phyloP scores from a whole-genome alignment of 2,113 vertebrate genomes.

The Hymenochirus boettgeri region DNA sequence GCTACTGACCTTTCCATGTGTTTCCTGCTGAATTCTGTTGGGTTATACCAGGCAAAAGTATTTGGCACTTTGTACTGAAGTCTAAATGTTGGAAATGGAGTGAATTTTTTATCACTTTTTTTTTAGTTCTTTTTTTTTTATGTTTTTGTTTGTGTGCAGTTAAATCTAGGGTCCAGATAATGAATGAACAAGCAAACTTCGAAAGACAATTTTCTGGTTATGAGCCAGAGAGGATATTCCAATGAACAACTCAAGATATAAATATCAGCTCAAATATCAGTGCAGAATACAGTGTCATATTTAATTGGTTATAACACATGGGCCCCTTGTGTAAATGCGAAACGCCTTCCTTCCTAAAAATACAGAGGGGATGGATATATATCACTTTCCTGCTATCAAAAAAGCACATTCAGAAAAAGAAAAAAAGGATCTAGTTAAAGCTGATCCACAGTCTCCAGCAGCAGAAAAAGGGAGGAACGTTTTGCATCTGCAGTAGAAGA shows the following conservation, averaged over 20 bases:
- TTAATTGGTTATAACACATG: not conserved
- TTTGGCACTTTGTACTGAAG: conserved; percentile 11
- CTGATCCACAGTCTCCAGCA: conserved; percentile 22
- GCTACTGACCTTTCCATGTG: conserved; percentile 5
- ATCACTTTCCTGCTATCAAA: not conserved
- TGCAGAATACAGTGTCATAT: conserved; percentile 1
- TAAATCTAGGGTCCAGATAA: conserved; percentile 13
- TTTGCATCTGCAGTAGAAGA: conserved; percentile 25
- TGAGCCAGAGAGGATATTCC: not conserved
- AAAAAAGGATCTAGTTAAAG: not conserved
- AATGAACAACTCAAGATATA: conserved; percentile 3
- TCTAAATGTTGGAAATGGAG: conserved; percentile 10
- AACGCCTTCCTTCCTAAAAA: not conserved
- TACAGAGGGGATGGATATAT: not conserved
- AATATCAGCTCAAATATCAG: conserved; percentile 5
- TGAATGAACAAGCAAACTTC: not conserved
- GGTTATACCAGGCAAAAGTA: conserved; percentile 5
- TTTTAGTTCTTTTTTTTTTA: not conserved
- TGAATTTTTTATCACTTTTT: not conserved
- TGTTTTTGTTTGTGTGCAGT: not conserved
- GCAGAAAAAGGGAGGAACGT: conserved; percentile 13
- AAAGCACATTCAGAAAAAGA: not conserved
- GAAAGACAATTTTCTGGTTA: not conserved
- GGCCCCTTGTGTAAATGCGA: not conserved
- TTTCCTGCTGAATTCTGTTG: conserved; percentile 24